Conservation (phyloP, 2,113 vertebrate species). For the Desmodus rotundus region DNA sequence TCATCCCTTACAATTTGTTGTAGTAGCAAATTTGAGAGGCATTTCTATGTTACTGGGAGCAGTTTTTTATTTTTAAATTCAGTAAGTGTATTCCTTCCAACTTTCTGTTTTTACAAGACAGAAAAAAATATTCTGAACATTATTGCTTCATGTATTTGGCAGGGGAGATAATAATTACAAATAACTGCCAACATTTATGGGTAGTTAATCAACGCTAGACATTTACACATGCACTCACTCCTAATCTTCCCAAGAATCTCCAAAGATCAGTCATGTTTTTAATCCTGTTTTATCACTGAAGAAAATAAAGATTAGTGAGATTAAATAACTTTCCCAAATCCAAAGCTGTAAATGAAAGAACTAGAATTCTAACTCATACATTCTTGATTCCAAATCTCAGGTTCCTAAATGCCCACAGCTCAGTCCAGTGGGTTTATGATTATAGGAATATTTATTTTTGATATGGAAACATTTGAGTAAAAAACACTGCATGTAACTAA, state of each 20-base stretch:
- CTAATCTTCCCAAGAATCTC: background rate
- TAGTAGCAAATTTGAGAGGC: background rate
- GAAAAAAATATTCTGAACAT: background rate
- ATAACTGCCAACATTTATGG: background rate
- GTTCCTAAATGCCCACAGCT: background rate
- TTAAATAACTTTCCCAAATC: background rate
- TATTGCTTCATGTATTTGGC: background rate
- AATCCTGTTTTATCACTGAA: background rate
- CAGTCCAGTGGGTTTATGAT: background rate
- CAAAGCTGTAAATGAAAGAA: background rate
- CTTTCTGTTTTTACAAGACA: background rate
- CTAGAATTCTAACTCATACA: background rate
- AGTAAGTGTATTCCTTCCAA: background rate
- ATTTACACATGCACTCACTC: background rate
- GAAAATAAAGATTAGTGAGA: background rate
- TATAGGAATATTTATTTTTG: background rate
- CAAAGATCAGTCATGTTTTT: background rate
- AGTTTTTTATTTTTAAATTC: background rate
- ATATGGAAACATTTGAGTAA: background rate
- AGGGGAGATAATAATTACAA: background rate
- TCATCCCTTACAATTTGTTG: background rate
- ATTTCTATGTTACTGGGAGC: background rate
- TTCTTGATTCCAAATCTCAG: background rate
- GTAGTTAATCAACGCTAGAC: background rate
- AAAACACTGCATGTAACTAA: background rate